phyloP scores from a whole-genome alignment of 2,797 vertebrate genomes.

The Alauda arvensis region DNA sequence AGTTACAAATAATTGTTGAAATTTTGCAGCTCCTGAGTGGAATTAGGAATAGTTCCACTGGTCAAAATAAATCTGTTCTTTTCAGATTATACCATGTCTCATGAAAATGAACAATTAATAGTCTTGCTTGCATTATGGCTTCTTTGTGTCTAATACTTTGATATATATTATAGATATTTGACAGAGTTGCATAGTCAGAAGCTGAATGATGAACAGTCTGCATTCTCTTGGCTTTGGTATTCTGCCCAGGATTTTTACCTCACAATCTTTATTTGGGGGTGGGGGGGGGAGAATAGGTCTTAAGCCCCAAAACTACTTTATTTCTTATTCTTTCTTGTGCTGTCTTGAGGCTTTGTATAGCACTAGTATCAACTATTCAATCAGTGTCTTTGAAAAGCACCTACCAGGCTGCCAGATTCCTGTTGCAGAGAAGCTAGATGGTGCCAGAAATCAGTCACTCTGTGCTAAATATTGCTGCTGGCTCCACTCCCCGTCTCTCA shows the following conservation, averaged over 20 bases:
- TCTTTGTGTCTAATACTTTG: not conserved
- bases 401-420: slow-evolving; percentile 39
- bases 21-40: not conserved
- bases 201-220: not conserved
- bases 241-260: not conserved
- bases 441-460: slow-evolving; percentile 58
- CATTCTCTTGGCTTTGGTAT: not conserved
- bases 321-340: not conserved
- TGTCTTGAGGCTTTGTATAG: not conserved
- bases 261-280: not conserved
- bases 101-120: not conserved
- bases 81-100: not conserved
- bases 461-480: slow-evolving; percentile 54
- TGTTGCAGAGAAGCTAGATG: slow-evolving; percentile 4
- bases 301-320: not conserved
- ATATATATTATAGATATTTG: not conserved
- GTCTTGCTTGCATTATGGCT: not conserved
- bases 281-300: not conserved
- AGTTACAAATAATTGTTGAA: rapidly evolving
- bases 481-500: slow-evolving; percentile 36
- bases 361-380: slow-evolving; percentile 24
- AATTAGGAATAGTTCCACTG: not conserved
- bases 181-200: not conserved
- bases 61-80: not conserved
- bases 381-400: slow-evolving; percentile 26